Evolutionary conservation across 2,113 vertebrate species (phyloP).

Genomic region (Aramus guarauna): DNA sequence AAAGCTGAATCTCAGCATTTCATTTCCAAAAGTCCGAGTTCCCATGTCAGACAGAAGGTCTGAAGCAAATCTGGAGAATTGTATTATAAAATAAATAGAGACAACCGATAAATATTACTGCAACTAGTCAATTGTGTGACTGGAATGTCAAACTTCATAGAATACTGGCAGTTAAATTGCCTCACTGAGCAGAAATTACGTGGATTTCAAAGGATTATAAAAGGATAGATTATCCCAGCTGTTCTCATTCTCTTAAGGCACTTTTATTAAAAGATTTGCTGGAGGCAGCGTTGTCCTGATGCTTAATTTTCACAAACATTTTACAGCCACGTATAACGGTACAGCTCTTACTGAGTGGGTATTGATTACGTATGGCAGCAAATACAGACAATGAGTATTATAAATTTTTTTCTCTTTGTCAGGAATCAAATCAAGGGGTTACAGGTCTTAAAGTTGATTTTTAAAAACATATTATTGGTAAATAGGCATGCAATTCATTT

Average conservation of each 20-base stretch:
- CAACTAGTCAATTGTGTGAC: conserved; percentile 20
- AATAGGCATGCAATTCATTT: neutral
- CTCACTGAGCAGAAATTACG: conserved; percentile 21
- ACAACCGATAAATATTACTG: neutral
- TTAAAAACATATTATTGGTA: neutral
- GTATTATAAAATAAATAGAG: neutral
- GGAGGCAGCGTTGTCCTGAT: neutral
- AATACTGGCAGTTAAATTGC: conserved; percentile 6
- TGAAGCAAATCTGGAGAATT: neutral
- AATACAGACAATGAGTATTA: neutral
- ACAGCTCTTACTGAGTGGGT: neutral
- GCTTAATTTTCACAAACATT: neutral
- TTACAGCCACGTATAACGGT: neutral
- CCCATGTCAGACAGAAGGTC: neutral
- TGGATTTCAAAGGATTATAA: conserved; percentile 47
- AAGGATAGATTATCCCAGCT: conserved; percentile 31
- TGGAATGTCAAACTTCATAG: conserved; percentile 7
- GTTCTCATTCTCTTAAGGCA: neutral
- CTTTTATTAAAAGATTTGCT: conserved; percentile 24
- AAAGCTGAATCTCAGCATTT: neutral
- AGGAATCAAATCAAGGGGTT: neutral
- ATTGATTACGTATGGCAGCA: neutral
- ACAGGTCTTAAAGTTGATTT: neutral
- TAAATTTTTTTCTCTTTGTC: neutral
- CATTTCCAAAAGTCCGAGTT: neutral